Percentiles rank a stretch among this genome's conserved stretches.
Evolutionary conservation across 2,888 invertebrate genomes (phyloP).

Genomic region (Patella depressa): DNA sequence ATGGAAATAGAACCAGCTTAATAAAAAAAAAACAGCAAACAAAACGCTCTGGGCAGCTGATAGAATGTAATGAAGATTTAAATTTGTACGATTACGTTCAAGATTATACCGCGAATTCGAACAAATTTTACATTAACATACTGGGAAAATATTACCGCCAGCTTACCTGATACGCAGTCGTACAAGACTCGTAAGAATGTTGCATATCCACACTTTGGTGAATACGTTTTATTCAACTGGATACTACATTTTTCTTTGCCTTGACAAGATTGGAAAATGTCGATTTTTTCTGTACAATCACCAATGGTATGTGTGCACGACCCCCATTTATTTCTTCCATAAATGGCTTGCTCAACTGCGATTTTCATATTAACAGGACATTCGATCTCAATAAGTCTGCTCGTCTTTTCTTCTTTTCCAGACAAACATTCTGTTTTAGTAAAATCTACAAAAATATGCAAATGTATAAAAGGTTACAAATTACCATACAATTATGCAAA

Average conservation of each 20-base stretch:
- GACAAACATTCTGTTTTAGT: constrained; percentile 27
- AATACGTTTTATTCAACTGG: constrained; percentile 29
- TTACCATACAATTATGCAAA: too few relatives aligned
- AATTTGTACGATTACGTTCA: too few relatives aligned
- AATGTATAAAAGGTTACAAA: too few relatives aligned
- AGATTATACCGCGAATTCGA: too few relatives aligned
- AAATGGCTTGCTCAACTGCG: constrained; percentile 30
- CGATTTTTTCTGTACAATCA: constrained; percentile 35
- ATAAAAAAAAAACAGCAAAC: too few relatives aligned
- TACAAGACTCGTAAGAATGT: constrained; percentile 32
- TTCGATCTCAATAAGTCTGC: constrained; percentile 24
- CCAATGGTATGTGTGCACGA: constrained; percentile 24
- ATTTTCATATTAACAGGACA: constrained; percentile 30
- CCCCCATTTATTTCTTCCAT: constrained; percentile 33
- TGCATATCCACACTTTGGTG: constrained; percentile 33
- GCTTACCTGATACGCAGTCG: constrained; percentile 28
- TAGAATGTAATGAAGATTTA: too few relatives aligned
- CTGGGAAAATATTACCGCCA: not conserved
- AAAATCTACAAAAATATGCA: constrained; percentile 16
- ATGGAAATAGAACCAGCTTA: too few relatives aligned
- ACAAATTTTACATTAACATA: too few relatives aligned
- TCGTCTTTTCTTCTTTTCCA: constrained; percentile 19
- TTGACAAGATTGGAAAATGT: constrained; percentile 29
- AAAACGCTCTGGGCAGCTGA: too few relatives aligned
- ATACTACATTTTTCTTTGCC: constrained; percentile 29